Conservation (phyloP, 2,797 vertebrate species). For the Megaceryle alcyon region DNA sequence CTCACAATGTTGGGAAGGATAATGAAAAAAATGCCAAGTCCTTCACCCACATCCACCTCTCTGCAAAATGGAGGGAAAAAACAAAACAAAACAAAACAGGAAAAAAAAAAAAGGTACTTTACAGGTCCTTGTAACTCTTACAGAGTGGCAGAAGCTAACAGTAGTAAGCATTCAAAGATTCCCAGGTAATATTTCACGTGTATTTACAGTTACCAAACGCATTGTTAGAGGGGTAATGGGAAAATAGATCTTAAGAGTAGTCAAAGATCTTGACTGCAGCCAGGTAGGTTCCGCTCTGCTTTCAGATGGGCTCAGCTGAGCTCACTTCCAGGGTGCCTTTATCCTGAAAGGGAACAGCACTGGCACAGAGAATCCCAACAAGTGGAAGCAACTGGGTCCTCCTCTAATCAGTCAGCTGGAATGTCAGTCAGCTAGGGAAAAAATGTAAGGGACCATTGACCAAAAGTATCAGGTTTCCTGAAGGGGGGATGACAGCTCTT, state of each 20-base stretch:
- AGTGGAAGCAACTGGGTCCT: not conserved
- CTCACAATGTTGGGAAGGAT: not conserved
- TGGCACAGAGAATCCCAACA: not conserved
- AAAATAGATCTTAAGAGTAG: not conserved
- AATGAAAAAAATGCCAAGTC: not conserved
- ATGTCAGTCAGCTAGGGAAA: conserved; percentile 26
- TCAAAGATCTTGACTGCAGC: not conserved
- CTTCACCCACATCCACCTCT: not conserved
- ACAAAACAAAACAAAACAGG: not conserved
- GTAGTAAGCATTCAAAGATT: not conserved
- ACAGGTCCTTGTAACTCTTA: not conserved
- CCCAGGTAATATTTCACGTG: not conserved
- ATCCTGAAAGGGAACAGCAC: not conserved
- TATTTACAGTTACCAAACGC: not conserved
- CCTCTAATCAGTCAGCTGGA: conserved; percentile 17
- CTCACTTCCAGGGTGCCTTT: not conserved
- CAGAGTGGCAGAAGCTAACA: not conserved
- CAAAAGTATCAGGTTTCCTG: conserved; percentile 10
- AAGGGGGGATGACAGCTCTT: not conserved
- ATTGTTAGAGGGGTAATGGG: not conserved
- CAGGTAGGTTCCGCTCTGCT: rapidly evolving
- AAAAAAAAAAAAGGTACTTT: not conserved
- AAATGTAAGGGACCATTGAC: conserved; percentile 31
- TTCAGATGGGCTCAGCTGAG: not conserved
- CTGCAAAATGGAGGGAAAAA: not conserved